A percentile compares a stretch with the other conserved stretches of the same genome.
These are phyloP conservation scores for Diabrotica undecimpunctata DNA, from an alignment of 1,140 invertebrate species.

Conservation along the genomic window DNA sequence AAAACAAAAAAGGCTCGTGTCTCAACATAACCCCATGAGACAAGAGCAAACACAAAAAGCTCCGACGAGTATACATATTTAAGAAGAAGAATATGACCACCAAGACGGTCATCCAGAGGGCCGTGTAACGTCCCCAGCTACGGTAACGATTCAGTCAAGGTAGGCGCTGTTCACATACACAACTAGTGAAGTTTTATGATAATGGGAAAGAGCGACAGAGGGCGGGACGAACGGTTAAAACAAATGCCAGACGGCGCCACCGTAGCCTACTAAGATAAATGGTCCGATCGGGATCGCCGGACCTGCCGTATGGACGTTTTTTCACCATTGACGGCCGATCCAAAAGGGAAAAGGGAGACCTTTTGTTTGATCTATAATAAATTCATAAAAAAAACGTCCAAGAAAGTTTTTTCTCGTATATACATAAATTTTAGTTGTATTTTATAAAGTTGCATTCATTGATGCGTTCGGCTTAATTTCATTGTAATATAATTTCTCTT, in stretches of 20 bases:
- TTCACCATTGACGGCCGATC: neutral
- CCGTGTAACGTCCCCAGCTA: constrained; percentile 3
- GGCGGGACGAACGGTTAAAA: constrained; percentile 40
- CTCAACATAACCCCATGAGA: neutral
- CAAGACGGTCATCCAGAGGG: constrained; percentile 10
- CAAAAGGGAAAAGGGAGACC: neutral
- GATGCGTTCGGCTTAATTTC: no score
- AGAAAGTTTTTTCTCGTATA: no score
- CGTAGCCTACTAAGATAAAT: constrained; percentile 39
- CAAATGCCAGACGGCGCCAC: constrained; percentile 43
- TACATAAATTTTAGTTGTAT: no score
- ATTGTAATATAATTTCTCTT: no score
- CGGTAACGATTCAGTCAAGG: constrained; percentile 15
- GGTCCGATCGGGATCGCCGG: constrained; percentile 28
- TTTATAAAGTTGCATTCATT: no score
- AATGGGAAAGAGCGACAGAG: constrained; percentile 42
- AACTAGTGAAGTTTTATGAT: constrained; percentile 35
- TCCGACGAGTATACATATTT: neutral
- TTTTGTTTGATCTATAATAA: no score
- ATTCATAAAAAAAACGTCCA: no score
- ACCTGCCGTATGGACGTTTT: constrained; percentile 18
- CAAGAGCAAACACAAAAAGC: neutral
- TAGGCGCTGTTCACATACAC: constrained; percentile 14
- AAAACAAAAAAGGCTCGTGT: neutral
- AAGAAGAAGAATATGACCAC: constrained; percentile 6